A percentile compares a stretch with the other conserved stretches of the same genome.
These are phyloP conservation scores for Illadopsis cleaveri DNA, from an alignment of 2,113 vertebrate species.

Conservation along the genomic window DNA sequence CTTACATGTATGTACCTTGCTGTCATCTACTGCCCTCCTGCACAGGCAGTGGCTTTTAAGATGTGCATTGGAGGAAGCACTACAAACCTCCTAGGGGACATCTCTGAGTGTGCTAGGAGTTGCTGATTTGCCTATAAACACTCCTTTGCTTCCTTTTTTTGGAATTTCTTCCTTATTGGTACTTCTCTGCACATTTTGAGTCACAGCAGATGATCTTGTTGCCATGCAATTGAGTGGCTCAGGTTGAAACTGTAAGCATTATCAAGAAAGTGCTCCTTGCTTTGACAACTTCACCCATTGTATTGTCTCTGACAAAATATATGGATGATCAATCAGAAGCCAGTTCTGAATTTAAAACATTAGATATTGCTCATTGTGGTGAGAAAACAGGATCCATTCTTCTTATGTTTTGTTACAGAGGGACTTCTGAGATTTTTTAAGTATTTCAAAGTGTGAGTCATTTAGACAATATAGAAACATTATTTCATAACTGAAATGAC, in stretches of 20 bases:
- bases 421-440: not conserved
- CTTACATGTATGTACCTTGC: not conserved
- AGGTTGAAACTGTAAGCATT: not conserved
- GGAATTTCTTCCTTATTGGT: not conserved
- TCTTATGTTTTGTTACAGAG: not conserved
- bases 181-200: constrained; percentile 69
- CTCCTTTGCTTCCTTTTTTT: constrained; percentile 12
- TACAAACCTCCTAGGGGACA: constrained; percentile 34
- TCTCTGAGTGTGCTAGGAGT: constrained; percentile 71
- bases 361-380: not conserved
- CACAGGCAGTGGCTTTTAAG: not conserved
- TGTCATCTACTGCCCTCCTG: not conserved
- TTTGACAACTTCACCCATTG: not conserved
- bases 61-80: not conserved
- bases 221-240: not conserved
- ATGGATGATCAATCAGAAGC: not conserved
- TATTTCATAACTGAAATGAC: not conserved
- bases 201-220: constrained; percentile 22
- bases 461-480: not conserved
- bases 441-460: not conserved
- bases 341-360: not conserved
- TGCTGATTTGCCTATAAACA: not conserved
- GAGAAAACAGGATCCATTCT: not conserved
- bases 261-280: not conserved
- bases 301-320: not conserved